These are phyloP conservation scores for Caranx melampygus DNA, from an alignment of 2,113 vertebrate genomes.

Conservation along the genomic window DNA sequence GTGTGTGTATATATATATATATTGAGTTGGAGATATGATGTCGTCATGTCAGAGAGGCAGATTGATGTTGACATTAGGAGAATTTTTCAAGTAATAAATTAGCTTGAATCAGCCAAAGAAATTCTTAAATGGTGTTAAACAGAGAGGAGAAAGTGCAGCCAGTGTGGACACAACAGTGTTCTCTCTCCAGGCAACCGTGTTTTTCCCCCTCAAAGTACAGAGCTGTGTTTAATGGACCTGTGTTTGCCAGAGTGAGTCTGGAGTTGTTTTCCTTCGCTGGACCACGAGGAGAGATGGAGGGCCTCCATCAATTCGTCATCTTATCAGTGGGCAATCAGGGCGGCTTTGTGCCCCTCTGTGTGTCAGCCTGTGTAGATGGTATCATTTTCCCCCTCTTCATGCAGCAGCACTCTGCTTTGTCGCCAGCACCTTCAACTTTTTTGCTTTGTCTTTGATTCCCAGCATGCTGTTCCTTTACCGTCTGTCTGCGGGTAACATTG, in stretches of 20 bases:
- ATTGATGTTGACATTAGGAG: constrained; percentile 31
- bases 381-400: constrained; percentile 23
- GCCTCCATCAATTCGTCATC: constrained; percentile 61
- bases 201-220: constrained; percentile 56
- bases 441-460: background rate
- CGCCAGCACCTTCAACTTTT: background rate
- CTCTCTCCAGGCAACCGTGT: constrained; percentile 74
- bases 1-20: background rate
- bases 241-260: constrained; percentile 66
- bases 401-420: background rate
- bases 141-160: constrained; percentile 6
- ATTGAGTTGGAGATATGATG: constrained; percentile 5
- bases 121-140: constrained; percentile 51
- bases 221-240: constrained; percentile 61
- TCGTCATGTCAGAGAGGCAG: constrained; percentile 28
- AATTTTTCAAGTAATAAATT: constrained; percentile 31
- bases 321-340: constrained; percentile 50
- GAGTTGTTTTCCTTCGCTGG: constrained; percentile 57
- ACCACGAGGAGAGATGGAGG: constrained; percentile 49
- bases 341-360: constrained; percentile 28
- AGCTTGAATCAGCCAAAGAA: constrained; percentile 29
- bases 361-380: constrained; percentile 28
- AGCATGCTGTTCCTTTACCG: background rate
- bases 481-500: background rate
- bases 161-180: constrained; percentile 71